phyloP scores from a whole-genome alignment of 2,888 invertebrate species.

The Drosophila silvestris region DNA sequence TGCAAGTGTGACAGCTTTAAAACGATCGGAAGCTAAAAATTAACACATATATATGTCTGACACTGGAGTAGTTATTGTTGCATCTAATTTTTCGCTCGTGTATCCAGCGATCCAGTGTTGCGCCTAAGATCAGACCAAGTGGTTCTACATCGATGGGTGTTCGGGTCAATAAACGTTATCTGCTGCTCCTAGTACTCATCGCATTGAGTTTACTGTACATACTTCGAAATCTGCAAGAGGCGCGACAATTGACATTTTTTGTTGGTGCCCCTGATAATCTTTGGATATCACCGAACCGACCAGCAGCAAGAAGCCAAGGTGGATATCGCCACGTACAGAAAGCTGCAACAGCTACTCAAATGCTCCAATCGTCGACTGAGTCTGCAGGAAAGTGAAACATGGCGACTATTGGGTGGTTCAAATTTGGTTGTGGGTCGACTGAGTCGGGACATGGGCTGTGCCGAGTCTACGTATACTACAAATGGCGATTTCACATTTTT shows the following conservation, averaged over 20 bases:
- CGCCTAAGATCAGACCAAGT: no score
- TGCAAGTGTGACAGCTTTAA: constrained; percentile 3
- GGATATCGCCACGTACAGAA: constrained; percentile 31
- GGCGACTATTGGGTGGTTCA: constrained; percentile 87
- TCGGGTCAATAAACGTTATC: constrained; percentile 21
- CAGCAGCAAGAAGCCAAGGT: not conserved
- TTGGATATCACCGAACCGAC: not conserved
- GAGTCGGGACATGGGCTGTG: constrained; percentile 86
- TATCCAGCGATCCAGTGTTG: not conserved
- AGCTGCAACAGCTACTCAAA: constrained; percentile 64
- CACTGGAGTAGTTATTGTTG: not conserved
- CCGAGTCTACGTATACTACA: constrained; percentile 89
- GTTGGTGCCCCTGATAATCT: not conserved
- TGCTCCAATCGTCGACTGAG: constrained; percentile 67
- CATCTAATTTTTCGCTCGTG: not conserved
- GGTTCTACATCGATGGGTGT: constrained; percentile 18
- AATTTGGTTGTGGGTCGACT: constrained; percentile 87
- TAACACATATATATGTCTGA: not conserved
- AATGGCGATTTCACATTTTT: constrained; percentile 89
- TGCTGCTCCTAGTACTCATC: constrained; percentile 24
- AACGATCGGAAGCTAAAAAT: not conserved
- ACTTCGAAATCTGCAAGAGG: constrained; percentile 30
- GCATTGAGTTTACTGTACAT: constrained; percentile 29
- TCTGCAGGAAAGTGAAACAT: constrained; percentile 69
- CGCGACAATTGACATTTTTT: not conserved